Evolutionary conservation across 2,113 vertebrate species (phyloP), one percentile per base, ranked within the genome.

Genomic region (Podilymbus podiceps): DNA sequence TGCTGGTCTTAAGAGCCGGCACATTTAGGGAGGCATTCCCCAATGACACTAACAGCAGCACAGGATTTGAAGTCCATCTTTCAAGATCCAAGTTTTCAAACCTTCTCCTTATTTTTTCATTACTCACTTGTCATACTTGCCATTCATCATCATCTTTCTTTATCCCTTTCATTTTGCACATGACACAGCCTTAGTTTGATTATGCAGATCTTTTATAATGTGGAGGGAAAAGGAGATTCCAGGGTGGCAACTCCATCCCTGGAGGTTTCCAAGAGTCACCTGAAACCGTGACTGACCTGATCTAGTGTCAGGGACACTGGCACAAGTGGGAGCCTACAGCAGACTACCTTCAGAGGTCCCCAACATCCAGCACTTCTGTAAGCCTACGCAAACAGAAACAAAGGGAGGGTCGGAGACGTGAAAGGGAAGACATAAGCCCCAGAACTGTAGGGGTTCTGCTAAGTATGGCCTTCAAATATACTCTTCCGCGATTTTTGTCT

Each of bases 381-480:
- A 95, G 77, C 81, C 90, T 91, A 88, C 21, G 47, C 81, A 84
- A 93, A 93, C 24, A 94, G 80, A 89, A 93, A 87, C 68, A 87
- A 90, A 93, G 59, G 86, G 42, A 91, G 50, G 40, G 31, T 80
- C 55, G 71, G 73, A 94, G 80, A 91, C 23, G 47, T 0, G 0
- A 85, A 83, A 88, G 49, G 79, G 46, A 23, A 91, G 31, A 72
- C 38, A 20, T 6, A 58, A 69, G 27, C 50, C 27, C 80, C 75
- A 90, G 31, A 78, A 21, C 33, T 38, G 47, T 12, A 42, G 20
- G 62, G 42, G 27, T 74, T 89, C 63, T 90, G 49, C 25, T 30
- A 52, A 40, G 50, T 15, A 66, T 2, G 6, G 59, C 35, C 59
- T 87, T 60, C 44, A 85, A 55, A 55, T 47, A 24, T 60, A n/a